Percentiles rank a stretch among this genome's conserved stretches.
Conservation (phyloP, 1,140 invertebrate species). For the Cecropterus lyciades region DNA sequence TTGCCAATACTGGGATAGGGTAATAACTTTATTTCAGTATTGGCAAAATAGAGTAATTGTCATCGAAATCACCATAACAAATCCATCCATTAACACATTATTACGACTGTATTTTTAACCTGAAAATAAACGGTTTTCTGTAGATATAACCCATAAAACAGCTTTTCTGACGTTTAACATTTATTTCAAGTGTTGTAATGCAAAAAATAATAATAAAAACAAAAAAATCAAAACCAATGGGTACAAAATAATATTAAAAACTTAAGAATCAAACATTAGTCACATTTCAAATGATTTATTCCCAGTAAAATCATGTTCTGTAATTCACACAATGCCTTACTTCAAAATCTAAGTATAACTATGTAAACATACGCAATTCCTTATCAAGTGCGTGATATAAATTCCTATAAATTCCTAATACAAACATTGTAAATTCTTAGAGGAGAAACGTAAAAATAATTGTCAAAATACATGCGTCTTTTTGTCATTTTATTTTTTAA, state of each 20-base stretch:
- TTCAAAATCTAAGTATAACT: slow-evolving; percentile 39
- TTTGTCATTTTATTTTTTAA: slow-evolving; percentile 2
- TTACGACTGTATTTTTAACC: no score
- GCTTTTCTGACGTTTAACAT: no score
- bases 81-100: no score
- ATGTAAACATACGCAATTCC: slow-evolving; percentile 39
- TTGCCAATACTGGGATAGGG: no score
- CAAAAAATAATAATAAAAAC: no score
- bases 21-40: no score
- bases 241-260: slow-evolving; percentile 39
- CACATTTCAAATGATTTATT: slow-evolving; percentile 64
- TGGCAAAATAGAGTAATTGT: no score
- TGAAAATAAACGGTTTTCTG: no score
- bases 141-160: no score
- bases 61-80: no score
- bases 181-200: no score
- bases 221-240: not conserved
- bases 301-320: slow-evolving; percentile 54
- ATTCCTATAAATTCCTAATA: slow-evolving; percentile 18
- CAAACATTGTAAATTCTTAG: slow-evolving; percentile 35
- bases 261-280: slow-evolving; percentile 59
- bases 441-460: slow-evolving; percentile 9
- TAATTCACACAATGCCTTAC: slow-evolving; percentile 48
- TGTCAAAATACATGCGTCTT: slow-evolving; percentile 12
- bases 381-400: slow-evolving; percentile 1